Evolutionary conservation across 2,113 vertebrate species (phyloP).

Genomic region (Pseudorhombus dupliciocellatus): DNA sequence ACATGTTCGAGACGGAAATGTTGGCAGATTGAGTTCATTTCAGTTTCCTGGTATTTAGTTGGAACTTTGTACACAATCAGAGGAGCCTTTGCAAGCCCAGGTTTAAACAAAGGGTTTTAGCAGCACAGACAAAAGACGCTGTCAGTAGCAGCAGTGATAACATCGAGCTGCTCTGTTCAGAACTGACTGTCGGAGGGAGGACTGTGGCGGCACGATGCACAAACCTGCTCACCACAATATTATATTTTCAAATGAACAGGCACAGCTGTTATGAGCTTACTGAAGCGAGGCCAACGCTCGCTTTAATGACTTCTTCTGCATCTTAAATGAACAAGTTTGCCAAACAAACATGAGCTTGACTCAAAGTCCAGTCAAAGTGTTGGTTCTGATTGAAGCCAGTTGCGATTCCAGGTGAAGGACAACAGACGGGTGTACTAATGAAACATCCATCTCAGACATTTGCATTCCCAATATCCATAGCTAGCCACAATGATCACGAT

Average conservation of each 20-base stretch:
- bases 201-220: not conserved
- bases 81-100: not conserved
- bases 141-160: not conserved
- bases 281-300: conserved; percentile 8
- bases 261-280: conserved; percentile 26
- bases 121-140: not conserved
- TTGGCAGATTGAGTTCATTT: conserved; percentile 20
- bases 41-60: not conserved
- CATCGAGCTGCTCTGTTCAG: not conserved
- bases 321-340: conserved; percentile 12
- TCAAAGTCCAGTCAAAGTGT: not conserved
- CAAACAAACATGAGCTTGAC: not conserved
- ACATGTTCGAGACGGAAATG: conserved; percentile 31
- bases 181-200: conserved; percentile 1
- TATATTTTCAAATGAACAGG: conserved; percentile 31
- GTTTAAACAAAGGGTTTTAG: not conserved
- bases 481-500: not conserved
- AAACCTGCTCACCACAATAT: conserved; percentile 11
- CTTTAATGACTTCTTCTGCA: conserved; percentile 30
- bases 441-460: not conserved
- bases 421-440: not conserved
- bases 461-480: not conserved
- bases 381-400: not conserved
- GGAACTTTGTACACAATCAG: not conserved
- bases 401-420: not conserved